Evolutionary conservation across 2,888 invertebrate genomes (phyloP), one percentile per base, ranked within the genome.

Genomic region (Drosophila putrida): DNA sequence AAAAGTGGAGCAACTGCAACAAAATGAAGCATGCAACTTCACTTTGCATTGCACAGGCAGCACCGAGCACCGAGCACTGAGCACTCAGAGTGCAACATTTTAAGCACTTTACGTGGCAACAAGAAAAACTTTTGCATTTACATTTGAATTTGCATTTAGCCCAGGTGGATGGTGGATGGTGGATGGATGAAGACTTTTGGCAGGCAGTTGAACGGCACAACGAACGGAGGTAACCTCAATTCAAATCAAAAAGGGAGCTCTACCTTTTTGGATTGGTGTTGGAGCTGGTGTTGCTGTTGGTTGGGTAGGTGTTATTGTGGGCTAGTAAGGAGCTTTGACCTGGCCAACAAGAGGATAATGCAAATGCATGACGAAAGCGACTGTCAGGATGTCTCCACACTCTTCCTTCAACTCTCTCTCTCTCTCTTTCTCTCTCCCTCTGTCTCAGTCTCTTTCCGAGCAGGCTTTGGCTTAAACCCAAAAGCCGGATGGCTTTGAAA

Each of bases 11-110:
- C 76, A 73, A 35, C 25, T 28, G 47, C 27, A 28, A 46, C 20
- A 20, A 20, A 20, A 20, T 20, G 20, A 20, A 20, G 20, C 20
- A 20, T 20, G 20, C 20, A 20, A 20, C 20, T 20, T 20, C 20
- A 49, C 44, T 43, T 47, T 44, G 8, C 47, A 71, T 71, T 67
- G 43, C 47, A 62, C 28, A 31, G 9, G 31, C 53, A 43, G 41
- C 38, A n/a, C n/a, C n/a, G n/a, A n/a, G n/a, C n/a, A n/a, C n/a
- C n/a, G n/a, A n/a, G n/a, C n/a, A n/a, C n/a, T n/a, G n/a, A 43
- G 41, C 38, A 49, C 55, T 49, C 49, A 59, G 71, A 75, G 71
- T 75, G 75, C 61, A 55, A 75, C 75, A 75, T 76, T 75, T 71
- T 36, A 60, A 68, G 43, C 76, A 72, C 76, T 72, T 43, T 55